A percentile compares a stretch with the other conserved stretches of the same genome.
phyloP scores from a whole-genome alignment of 1,140 invertebrate genomes.

The Dinoponera quadriceps region DNA sequence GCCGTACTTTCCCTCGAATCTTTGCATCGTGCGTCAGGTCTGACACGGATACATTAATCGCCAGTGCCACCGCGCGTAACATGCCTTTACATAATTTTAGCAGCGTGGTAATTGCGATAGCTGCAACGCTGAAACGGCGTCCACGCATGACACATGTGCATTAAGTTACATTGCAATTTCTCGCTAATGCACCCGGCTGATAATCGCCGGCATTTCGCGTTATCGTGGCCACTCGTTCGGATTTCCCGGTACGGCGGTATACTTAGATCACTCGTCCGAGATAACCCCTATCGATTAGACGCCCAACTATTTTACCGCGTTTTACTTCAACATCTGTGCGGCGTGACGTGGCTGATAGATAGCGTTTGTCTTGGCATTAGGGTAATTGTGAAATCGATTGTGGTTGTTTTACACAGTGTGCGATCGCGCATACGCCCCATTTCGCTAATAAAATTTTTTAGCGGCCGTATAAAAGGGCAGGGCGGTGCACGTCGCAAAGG shows the following conservation, averaged over 20 bases:
- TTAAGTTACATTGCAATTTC: slow-evolving; percentile 38
- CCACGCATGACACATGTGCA: slow-evolving; percentile 12
- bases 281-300: slow-evolving; percentile 49
- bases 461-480: neutral
- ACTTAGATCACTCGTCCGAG: slow-evolving; percentile 42
- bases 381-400: slow-evolving; percentile 48
- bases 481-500: too few species aligned
- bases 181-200: slow-evolving; percentile 14
- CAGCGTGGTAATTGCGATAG: neutral
- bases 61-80: neutral
- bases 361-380: slow-evolving; percentile 46
- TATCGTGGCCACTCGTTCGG: slow-evolving; percentile 19
- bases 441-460: neutral
- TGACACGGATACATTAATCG: slow-evolving; percentile 9
- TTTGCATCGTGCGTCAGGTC: neutral
- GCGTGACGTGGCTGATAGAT: slow-evolving; percentile 45
- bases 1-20: neutral
- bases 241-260: slow-evolving; percentile 11
- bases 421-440: neutral
- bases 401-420: neutral
- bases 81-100: slow-evolving; percentile 16
- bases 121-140: slow-evolving; percentile 1
- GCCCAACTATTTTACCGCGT: slow-evolving; percentile 8
- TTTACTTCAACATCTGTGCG: slow-evolving; percentile 17
- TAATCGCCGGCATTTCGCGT: slow-evolving; percentile 42